Conservation (phyloP, 2,888 invertebrate genomes). For the Sialis lutaria region DNA sequence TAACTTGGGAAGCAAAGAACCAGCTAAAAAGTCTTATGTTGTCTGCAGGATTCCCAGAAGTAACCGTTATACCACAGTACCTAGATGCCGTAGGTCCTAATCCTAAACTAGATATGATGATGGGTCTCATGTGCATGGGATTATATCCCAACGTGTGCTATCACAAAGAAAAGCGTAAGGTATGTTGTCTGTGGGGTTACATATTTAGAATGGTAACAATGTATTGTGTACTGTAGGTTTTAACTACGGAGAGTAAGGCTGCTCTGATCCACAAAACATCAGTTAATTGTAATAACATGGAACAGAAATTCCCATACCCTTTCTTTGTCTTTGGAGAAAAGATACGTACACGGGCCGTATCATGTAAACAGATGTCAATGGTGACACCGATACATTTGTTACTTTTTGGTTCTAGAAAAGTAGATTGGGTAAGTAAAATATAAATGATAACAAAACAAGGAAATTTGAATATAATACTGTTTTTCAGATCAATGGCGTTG, state of each 20-base stretch:
- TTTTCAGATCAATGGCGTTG: constrained; percentile 42
- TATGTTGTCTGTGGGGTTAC: constrained; percentile 13
- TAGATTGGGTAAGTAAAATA: constrained; percentile 41
- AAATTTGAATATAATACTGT: constrained; percentile 5
- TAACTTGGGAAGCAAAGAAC: constrained; percentile 80
- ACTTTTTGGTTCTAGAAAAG: constrained; percentile 80
- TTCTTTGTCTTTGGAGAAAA: constrained; percentile 98
- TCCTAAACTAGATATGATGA: constrained; percentile 62
- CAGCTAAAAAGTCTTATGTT: constrained; percentile 40
- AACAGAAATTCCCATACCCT: constrained; percentile 77
- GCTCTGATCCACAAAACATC: constrained; percentile 95
- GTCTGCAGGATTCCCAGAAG: constrained; percentile 77
- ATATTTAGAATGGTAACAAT: background rate
- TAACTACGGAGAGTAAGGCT: constrained; percentile 88
- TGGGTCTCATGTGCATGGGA: constrained; percentile 76
- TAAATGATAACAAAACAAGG: background rate
- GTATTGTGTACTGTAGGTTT: constrained; percentile 34
- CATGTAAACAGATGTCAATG: constrained; percentile 90
- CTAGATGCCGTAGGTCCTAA: constrained; percentile 66
- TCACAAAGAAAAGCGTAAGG: constrained; percentile 89
- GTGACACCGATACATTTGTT: constrained; percentile 84
- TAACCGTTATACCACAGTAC: constrained; percentile 54
- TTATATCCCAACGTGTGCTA: constrained; percentile 93
- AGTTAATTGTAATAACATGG: constrained; percentile 77
- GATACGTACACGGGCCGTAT: constrained; percentile 86